phyloP scores from a whole-genome alignment of 2,113 vertebrate species.

The Zosterops borbonicus region DNA sequence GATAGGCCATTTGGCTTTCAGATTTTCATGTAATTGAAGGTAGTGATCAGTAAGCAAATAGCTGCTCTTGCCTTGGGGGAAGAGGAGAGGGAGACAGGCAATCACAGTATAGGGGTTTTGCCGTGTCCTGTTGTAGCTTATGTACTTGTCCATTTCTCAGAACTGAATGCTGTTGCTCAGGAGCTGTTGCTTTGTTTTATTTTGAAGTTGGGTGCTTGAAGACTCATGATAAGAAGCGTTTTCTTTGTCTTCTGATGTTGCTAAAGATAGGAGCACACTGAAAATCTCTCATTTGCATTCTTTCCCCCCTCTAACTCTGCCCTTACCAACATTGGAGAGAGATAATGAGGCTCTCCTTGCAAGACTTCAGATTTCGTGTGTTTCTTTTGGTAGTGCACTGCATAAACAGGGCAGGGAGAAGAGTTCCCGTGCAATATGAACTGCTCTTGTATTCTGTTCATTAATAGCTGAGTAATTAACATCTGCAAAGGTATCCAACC shows the following conservation, averaged over 20 bases:
- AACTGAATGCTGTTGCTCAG: not conserved
- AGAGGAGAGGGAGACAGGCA: not conserved
- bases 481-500: not conserved
- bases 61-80: not conserved
- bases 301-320: not conserved
- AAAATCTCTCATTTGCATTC: not conserved
- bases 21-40: not conserved
- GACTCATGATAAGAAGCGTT: not conserved
- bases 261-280: not conserved
- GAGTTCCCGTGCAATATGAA: not conserved
- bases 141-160: not conserved
- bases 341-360: not conserved
- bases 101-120: not conserved
- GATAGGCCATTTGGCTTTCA: not conserved
- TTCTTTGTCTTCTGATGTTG: not conserved
- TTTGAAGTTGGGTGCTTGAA: not conserved
- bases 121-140: not conserved
- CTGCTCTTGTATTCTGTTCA: not conserved
- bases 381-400: not conserved
- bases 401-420: not conserved
- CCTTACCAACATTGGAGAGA: not conserved
- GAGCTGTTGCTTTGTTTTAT: not conserved
- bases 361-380: not conserved
- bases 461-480: not conserved
- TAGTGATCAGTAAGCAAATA: not conserved